A percentile compares a stretch with the other conserved stretches of the same genome.
Conservation (phyloP, 2,888 invertebrate genomes). For the Rhingia campestris region DNA sequence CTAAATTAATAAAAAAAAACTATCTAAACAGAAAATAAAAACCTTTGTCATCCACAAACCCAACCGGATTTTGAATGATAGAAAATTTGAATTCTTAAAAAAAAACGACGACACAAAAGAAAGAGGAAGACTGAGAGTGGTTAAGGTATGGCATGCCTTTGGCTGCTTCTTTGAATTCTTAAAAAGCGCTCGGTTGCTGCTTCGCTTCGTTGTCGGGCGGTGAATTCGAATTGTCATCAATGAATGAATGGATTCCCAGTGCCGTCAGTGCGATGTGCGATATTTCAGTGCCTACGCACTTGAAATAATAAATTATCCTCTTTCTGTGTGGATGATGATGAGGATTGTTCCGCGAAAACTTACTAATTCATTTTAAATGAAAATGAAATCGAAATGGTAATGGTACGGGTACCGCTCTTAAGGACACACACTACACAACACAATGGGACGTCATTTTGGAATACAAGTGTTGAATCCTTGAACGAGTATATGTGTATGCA, state of each 20-base stretch:
- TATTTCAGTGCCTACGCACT: slow-evolving; percentile 72
- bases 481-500: slow-evolving; percentile 23
- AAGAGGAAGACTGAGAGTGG: slow-evolving; percentile 3
- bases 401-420: slow-evolving; percentile 13
- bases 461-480: slow-evolving; percentile 48
- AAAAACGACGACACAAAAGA: neutral
- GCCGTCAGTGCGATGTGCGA: slow-evolving; percentile 44
- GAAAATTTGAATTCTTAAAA: slow-evolving; percentile 62
- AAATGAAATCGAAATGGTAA: slow-evolving; percentile 51
- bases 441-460: slow-evolving; percentile 49
- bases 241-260: slow-evolving; percentile 65
- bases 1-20: slow-evolving; percentile 7
- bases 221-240: slow-evolving; percentile 72
- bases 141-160: neutral
- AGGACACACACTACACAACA: slow-evolving; percentile 39
- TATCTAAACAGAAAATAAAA: slow-evolving; percentile 26
- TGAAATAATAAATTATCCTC: slow-evolving; percentile 68
- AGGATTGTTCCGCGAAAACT: slow-evolving; percentile 53
- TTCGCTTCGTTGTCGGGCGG: slow-evolving; percentile 24
- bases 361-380: slow-evolving; percentile 60
- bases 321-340: slow-evolving; percentile 31
- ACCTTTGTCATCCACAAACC: slow-evolving; percentile 51
- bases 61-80: slow-evolving; percentile 63
- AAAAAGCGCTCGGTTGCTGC: slow-evolving; percentile 32
- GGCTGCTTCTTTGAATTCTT: slow-evolving; percentile 64